phyloP scores from a whole-genome alignment of 2,113 vertebrate species.

The Eretmochelys imbricata region DNA sequence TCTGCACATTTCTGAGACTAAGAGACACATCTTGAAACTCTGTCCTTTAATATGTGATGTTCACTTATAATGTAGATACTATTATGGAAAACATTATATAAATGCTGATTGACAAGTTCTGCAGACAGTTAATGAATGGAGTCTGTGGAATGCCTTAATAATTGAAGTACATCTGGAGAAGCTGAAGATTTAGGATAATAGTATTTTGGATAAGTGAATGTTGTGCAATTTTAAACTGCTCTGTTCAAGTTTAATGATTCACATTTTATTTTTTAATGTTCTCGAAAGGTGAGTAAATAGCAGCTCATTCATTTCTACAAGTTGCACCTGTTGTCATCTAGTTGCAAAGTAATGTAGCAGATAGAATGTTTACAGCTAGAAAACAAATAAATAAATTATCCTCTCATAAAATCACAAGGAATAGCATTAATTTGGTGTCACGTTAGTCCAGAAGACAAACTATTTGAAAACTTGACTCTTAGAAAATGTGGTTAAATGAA shows the following conservation, averaged over 20 bases:
- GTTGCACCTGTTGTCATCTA: not conserved
- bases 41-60: not conserved
- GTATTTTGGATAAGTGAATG: not conserved
- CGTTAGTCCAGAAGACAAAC: not conserved
- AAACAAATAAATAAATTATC: not conserved
- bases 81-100: not conserved
- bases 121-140: not conserved
- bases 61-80: not conserved
- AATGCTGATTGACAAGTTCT: not conserved
- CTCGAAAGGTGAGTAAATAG: not conserved
- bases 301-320: not conserved
- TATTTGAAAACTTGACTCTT: not conserved
- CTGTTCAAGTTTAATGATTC: not conserved
- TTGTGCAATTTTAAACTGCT: not conserved
- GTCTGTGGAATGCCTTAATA: not conserved
- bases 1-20: rapidly evolving
- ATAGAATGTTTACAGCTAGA: not conserved
- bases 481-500: not conserved
- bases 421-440: not conserved
- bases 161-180: not conserved
- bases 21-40: not conserved
- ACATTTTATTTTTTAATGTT: not conserved
- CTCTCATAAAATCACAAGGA: not conserved
- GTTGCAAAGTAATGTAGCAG: not conserved
- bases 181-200: not conserved